phyloP scores from a whole-genome alignment of 35 echinoderm and acorn worm species.

The Anneissia japonica region DNA sequence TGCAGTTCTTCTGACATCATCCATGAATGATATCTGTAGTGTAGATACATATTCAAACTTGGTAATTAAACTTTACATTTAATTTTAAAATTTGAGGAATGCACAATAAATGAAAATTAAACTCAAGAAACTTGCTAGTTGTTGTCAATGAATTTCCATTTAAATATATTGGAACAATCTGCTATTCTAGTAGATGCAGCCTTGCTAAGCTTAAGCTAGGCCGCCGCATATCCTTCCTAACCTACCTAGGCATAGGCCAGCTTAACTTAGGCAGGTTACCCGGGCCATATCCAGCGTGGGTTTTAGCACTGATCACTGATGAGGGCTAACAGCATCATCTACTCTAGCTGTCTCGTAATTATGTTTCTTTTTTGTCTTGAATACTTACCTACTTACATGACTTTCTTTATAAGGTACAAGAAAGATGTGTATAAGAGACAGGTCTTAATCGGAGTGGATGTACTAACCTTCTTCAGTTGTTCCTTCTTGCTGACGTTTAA shows the following conservation, averaged over 20 bases:
- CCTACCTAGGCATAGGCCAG: neutral
- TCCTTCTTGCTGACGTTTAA: conserved; percentile 19
- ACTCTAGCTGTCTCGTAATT: neutral
- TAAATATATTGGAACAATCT: too few species aligned
- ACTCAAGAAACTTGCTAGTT: too few species aligned
- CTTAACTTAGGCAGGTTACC: neutral
- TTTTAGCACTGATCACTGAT: neutral
- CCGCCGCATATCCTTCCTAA: neutral
- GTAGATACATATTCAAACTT: too few species aligned
- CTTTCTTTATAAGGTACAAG: conserved; percentile 55
- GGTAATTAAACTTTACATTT: too few species aligned
- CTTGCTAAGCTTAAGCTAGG: neutral
- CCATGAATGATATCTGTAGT: conserved; percentile 88
- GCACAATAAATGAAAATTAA: too few species aligned
- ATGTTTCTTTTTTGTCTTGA: neutral
- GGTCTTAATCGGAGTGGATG: neutral
- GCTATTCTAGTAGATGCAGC: too few species aligned
- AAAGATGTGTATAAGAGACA: conserved; percentile 4
- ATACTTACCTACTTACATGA: conserved; percentile 51
- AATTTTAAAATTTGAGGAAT: too few species aligned
- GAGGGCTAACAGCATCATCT: neutral
- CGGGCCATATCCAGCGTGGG: neutral
- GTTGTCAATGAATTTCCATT: too few species aligned
- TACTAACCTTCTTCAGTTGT: conserved; percentile 32
- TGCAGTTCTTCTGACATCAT: conserved; percentile 86